Evolutionary conservation across 2,113 vertebrate genomes (phyloP).

Genomic region (Octodon degus): DNA sequence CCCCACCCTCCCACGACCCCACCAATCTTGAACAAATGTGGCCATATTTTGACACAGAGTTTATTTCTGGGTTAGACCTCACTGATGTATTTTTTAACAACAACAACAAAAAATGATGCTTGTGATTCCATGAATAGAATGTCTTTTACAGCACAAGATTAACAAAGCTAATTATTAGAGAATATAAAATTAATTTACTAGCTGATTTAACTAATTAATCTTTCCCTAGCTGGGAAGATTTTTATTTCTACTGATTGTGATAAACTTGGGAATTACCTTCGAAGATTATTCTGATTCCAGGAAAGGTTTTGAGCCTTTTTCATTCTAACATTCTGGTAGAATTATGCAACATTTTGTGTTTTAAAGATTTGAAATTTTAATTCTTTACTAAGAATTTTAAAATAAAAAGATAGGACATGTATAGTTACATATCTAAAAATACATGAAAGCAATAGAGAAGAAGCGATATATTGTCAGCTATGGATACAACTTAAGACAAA

Average conservation of each 20-base stretch:
- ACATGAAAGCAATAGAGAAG: neutral
- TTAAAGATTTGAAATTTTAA: neutral
- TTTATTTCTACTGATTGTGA: slow-evolving; percentile 63
- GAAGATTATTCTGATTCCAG: slow-evolving; percentile 43
- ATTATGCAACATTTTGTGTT: neutral
- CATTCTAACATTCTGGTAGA: neutral
- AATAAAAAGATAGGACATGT: neutral
- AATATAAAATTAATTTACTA: slow-evolving; percentile 77
- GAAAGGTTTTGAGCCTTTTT: neutral
- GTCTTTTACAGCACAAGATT: slow-evolving; percentile 61
- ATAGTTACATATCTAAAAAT: neutral
- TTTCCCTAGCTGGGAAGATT: neutral
- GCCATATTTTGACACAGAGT: neutral
- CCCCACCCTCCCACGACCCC: too few species aligned
- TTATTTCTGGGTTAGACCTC: slow-evolving; percentile 57
- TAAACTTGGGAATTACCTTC: slow-evolving; percentile 51
- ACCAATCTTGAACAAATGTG: neutral
- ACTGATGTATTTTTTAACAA: slow-evolving; percentile 57
- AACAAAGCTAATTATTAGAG: slow-evolving; percentile 75
- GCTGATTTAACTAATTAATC: slow-evolving; percentile 67
- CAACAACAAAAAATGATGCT: slow-evolving; percentile 48
- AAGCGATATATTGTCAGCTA: neutral
- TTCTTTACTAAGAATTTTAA: neutral
- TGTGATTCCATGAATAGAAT: slow-evolving; percentile 63
- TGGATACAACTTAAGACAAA: neutral